These are phyloP conservation scores for Antheraea pernyi DNA, from an alignment of 1,140 invertebrate genomes.

Conservation along the genomic window DNA sequence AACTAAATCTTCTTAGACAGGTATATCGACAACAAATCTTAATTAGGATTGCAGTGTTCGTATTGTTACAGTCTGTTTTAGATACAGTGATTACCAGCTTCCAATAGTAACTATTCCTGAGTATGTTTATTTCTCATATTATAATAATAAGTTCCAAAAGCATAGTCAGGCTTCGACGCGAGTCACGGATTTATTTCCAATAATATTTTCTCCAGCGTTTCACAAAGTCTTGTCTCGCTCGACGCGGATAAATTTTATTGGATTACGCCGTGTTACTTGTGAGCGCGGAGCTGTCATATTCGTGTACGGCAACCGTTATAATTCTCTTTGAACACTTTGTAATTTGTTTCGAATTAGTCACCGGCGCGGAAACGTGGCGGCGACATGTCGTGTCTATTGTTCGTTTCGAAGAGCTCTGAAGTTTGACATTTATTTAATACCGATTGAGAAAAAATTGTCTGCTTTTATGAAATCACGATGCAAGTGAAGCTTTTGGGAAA, in stretches of 20 bases:
- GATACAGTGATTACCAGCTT: no score
- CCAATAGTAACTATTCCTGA: no score
- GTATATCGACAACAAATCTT: no score
- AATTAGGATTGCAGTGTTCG: no score
- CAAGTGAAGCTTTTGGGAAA: no score
- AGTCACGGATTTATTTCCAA: background rate
- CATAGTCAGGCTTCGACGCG: background rate
- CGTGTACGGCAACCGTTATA: background rate
- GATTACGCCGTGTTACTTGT: background rate
- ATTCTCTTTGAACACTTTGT: background rate
- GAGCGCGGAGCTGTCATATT: background rate
- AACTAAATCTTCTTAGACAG: no score
- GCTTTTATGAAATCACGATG: no score
- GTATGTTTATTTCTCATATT: no score
- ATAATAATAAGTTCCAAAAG: background rate
- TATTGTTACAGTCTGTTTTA: no score
- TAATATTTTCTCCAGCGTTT: background rate
- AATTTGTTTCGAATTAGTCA: background rate
- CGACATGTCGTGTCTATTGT: background rate
- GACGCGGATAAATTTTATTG: slow-evolving; percentile 2
- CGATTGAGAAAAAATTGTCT: background rate
- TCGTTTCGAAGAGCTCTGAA: background rate
- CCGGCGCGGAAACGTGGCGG: background rate
- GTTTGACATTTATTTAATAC: background rate
- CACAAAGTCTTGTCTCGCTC: background rate